Evolutionary conservation across 2,888 invertebrate species (phyloP).

Genomic region (Erynnis tages): DNA sequence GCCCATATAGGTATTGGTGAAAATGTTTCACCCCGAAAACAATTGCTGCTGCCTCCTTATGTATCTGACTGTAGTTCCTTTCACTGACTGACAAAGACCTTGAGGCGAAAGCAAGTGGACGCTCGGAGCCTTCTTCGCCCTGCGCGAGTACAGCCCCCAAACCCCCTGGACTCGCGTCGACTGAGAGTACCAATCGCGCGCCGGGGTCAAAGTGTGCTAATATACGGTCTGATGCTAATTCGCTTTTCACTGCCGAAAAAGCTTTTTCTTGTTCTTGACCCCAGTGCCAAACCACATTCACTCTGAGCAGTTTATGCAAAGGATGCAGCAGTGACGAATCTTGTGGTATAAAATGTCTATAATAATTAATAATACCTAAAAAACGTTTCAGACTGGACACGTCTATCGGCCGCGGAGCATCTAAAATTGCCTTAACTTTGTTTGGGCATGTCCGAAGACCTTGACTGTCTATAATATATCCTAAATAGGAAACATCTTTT

Average conservation of each 20-base stretch:
- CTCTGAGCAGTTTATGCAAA: constrained; percentile 21
- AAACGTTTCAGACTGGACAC: constrained; percentile 3
- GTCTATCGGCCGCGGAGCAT: neutral
- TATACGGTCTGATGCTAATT: constrained; percentile 23
- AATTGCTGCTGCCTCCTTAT: constrained; percentile 34
- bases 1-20: constrained; percentile 32
- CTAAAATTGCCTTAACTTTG: constrained; percentile 2
- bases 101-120: constrained; percentile 32
- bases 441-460: neutral
- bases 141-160: constrained; percentile 29
- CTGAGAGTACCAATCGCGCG: constrained; percentile 30
- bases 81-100: constrained; percentile 29
- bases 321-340: constrained; percentile 21
- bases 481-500: neutral
- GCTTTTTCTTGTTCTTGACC: constrained; percentile 9
- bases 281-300: constrained; percentile 21
- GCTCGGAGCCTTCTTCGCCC: constrained; percentile 25
- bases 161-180: constrained; percentile 34
- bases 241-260: constrained; percentile 9
- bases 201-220: constrained; percentile 33
- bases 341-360: constrained; percentile 26
- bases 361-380: constrained; percentile 27
- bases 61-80: constrained; percentile 31
- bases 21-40: constrained; percentile 31
- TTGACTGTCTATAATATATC: constrained; percentile 3